Evolutionary conservation across 2,113 vertebrate genomes (phyloP).

Genomic region (Martes martes): DNA sequence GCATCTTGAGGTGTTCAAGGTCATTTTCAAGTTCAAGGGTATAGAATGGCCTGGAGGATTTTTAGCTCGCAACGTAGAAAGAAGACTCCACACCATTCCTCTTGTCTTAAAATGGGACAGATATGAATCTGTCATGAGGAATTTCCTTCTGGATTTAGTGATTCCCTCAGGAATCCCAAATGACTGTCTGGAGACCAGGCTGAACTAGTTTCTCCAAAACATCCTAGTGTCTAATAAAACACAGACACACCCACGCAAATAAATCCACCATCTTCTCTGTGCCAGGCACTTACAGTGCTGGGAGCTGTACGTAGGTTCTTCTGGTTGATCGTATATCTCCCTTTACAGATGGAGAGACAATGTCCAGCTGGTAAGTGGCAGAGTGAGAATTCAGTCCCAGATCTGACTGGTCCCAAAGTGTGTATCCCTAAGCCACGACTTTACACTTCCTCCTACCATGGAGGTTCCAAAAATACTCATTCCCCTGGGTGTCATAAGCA

Average conservation of each 20-base stretch:
- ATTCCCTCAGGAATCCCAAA: conserved; percentile 6
- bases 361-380: background rate
- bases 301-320: background rate
- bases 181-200: background rate
- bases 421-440: background rate
- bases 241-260: background rate
- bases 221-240: background rate
- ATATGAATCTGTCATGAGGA: background rate
- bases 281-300: background rate
- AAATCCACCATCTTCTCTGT: background rate
- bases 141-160: background rate
- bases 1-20: background rate
- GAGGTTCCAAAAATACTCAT: background rate
- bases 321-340: background rate
- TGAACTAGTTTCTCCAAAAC: background rate
- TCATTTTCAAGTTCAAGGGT: background rate
- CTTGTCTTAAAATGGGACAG: background rate
- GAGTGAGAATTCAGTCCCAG: background rate
- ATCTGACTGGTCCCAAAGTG: background rate
- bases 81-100: background rate
- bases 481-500: background rate
- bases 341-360: background rate
- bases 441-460: background rate
- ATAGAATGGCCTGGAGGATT: background rate
- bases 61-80: background rate